Base-by-base conservation (phyloP, 2,797 vertebrate species). In the Triplophysa bombifrons region DNA sequence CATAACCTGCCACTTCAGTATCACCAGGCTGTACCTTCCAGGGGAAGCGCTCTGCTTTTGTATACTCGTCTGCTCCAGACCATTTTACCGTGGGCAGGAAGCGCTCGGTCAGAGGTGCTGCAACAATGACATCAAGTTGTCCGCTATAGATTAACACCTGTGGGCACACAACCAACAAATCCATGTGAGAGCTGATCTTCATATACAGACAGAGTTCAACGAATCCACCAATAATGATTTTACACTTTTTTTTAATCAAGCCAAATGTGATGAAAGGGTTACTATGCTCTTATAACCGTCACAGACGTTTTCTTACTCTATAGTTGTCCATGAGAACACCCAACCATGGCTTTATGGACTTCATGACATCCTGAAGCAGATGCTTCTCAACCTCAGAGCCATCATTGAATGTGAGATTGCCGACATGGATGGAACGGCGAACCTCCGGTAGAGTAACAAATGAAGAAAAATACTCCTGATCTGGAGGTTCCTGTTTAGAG, bases 311-410 rank as follows among this genome's bases (percentile, higher is more conserved):
- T 14, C 88, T 93, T 87, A 94, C 96, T 92, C 93, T 94, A 55
- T 98, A 98, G 86, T 95, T 92, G 80, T 96, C 92, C 94, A 96
- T 96, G 86, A 97, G 91, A 73, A 91, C 85, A 17, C 89, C 90
- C 74, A 97, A 91, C 96, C 95, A 98, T 0, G 94, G 95, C 72
- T 96, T 97, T 84, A 97, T 93, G 79, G 94, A 96, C 89, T 96
- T 93, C 89, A 95, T 91, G 44, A 90, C 88, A 74, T 96, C 95
- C 90, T 95, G 90, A 85, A 92, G 25, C 81, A 95, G 92, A 87
- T 97, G 89, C 81, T 94, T 93, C 87, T 95, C 93, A 88, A 94
- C 95, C 83, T 86, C 46, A 0, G 91, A 84, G 25, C 94, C 91
- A 0, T 94, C 89, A 20, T 94, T 87, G 80, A 96, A 98, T 1